Percentiles rank a stretch among this genome's conserved stretches.
These are phyloP conservation scores for Cryptotis parvus DNA, from an alignment of 2,113 vertebrate genomes.

Conservation along the genomic window DNA sequence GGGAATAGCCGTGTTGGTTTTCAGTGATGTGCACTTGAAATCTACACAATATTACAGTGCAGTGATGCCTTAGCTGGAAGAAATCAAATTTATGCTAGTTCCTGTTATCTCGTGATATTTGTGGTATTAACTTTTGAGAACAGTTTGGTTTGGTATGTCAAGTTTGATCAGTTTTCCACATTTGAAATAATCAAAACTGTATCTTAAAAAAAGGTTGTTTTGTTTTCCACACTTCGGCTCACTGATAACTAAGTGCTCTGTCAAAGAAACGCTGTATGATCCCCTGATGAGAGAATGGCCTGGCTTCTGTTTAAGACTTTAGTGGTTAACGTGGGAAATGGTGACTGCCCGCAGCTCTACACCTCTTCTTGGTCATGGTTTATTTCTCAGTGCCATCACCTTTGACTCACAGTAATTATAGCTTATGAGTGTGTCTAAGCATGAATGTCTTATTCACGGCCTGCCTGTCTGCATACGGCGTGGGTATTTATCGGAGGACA, in stretches of 20 bases:
- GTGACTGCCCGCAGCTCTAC: not conserved
- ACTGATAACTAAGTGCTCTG: not conserved
- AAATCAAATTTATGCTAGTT: too few species aligned
- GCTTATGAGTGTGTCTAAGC: slow-evolving; percentile 21
- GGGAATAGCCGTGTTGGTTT: too few species aligned
- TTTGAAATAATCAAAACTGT: too few species aligned
- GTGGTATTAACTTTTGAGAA: too few species aligned
- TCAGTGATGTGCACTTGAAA: too few species aligned
- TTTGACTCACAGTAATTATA: slow-evolving; percentile 50
- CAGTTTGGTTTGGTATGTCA: too few species aligned
- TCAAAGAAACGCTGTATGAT: slow-evolving; percentile 24
- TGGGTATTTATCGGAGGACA: slow-evolving; percentile 6
- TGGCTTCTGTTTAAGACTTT: slow-evolving; percentile 48
- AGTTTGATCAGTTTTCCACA: too few species aligned
- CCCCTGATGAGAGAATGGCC: not conserved
- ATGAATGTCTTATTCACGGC: slow-evolving; percentile 7
- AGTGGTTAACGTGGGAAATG: slow-evolving; percentile 30
- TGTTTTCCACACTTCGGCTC: not conserved
- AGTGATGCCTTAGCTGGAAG: too few species aligned
- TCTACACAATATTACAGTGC: too few species aligned
- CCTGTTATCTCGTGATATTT: too few species aligned
- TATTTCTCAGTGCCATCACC: slow-evolving; percentile 36
- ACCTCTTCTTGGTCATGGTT: not conserved
- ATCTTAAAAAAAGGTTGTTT: too few species aligned
- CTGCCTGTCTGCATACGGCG: not conserved